Conservation (phyloP, 1,140 invertebrate species). For the Goniozus legneri region DNA sequence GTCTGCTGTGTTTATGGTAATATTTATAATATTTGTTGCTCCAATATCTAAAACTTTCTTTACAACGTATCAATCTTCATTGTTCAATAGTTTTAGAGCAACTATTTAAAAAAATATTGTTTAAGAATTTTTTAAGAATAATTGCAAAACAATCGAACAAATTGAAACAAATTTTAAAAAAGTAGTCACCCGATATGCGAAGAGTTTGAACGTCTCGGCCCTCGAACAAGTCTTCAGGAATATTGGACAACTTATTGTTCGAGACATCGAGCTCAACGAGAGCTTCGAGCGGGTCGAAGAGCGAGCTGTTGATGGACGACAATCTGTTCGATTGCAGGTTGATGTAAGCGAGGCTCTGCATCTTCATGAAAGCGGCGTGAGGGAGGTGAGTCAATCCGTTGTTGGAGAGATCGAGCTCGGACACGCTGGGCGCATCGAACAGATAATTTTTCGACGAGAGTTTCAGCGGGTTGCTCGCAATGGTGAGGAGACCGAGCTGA, state of each 20-base stretch:
- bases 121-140: background rate
- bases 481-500: constrained; percentile 62
- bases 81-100: too few relatives aligned
- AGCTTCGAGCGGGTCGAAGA: constrained; percentile 58
- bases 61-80: too few relatives aligned
- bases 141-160: background rate
- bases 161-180: constrained; percentile 5
- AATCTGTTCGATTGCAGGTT: constrained; percentile 64
- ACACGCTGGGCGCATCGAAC: constrained; percentile 60
- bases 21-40: constrained; percentile 23
- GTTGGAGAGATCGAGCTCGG: constrained; percentile 65
- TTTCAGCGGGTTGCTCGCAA: constrained; percentile 65
- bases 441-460: constrained; percentile 54
- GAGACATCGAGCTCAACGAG: constrained; percentile 68
- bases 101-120: background rate
- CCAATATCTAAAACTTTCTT: too few relatives aligned
- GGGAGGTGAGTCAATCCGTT: constrained; percentile 62
- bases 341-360: constrained; percentile 62
- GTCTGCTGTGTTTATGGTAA: constrained; percentile 6
- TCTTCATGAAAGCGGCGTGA: constrained; percentile 59
- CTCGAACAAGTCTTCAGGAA: constrained; percentile 60
- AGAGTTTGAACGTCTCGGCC: constrained; percentile 61
- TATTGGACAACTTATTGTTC: constrained; percentile 58
- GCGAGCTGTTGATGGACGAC: constrained; percentile 58
- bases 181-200: constrained; percentile 34